A percentile compares a stretch with the other conserved stretches of the same genome.
These are phyloP conservation scores for Catostylus mosaicus DNA, from an alignment of 30 jellyfish, hydroid and myxozoan genomes.

Conservation along the genomic window DNA sequence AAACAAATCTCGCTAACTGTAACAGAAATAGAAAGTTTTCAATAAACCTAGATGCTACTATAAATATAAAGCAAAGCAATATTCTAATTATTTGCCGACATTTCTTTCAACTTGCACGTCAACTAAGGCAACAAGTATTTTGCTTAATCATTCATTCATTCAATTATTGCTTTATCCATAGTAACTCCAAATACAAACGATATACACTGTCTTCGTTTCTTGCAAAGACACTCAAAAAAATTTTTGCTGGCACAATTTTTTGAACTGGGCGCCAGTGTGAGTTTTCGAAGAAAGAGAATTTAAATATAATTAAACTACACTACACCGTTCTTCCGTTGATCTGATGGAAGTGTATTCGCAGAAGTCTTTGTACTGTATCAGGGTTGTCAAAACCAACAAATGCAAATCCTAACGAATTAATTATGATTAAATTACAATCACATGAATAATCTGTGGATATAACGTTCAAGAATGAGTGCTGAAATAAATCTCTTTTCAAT, in stretches of 20 bases:
- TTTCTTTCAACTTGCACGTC: background rate
- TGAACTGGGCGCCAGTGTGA: background rate
- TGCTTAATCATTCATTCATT: background rate
- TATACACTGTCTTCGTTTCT: too few species aligned
- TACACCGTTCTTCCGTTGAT: slow-evolving; percentile 88
- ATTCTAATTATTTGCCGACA: too few species aligned
- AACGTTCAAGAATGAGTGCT: background rate
- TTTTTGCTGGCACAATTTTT: too few species aligned
- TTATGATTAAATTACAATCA: slow-evolving; percentile 56
- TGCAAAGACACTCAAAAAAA: too few species aligned
- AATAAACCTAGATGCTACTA: too few species aligned
- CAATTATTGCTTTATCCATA: too few species aligned
- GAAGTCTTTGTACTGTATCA: slow-evolving; percentile 77
- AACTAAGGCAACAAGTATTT: background rate
- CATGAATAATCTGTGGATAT: slow-evolving; percentile 51
- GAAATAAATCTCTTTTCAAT: background rate
- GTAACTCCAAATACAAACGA: too few species aligned
- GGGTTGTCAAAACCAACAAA: slow-evolving; percentile 87
- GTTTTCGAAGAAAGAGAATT: slow-evolving; percentile 14
- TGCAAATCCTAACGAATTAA: slow-evolving; percentile 89
- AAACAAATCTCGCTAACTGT: too few species aligned
- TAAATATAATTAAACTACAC: slow-evolving; percentile 69
- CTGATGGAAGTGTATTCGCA: slow-evolving; percentile 75
- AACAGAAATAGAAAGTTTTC: too few species aligned
- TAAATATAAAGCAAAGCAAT: too few species aligned